Conservation (phyloP, 2,888 invertebrate genomes). For the Pilophorus perplexus region DNA sequence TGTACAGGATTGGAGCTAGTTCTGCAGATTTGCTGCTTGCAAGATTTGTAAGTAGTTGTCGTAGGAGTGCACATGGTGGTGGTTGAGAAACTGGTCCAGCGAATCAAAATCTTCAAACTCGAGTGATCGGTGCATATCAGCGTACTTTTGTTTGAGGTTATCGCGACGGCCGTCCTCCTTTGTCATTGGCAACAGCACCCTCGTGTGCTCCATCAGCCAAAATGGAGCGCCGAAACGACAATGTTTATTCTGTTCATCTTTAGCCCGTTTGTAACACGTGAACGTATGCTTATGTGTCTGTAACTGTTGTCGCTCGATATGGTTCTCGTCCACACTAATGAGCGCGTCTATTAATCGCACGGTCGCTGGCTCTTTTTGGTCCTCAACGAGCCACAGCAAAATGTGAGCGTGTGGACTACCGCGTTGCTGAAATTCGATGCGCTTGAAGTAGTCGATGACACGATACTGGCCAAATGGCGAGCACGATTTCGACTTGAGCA, state of each 20-base stretch:
- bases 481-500: no score
- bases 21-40: no score
- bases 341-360: background rate
- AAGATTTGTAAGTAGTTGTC: no score
- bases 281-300: no score
- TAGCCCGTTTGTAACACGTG: no score
- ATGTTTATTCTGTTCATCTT: no score
- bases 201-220: background rate
- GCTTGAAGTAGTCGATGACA: background rate
- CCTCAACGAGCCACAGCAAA: background rate
- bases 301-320: background rate
- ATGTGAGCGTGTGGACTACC: background rate
- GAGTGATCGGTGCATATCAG: background rate
- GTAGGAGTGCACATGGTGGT: no score
- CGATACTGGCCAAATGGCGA: background rate
- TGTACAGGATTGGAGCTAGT: no score
- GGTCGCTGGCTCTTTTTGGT: background rate
- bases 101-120: no score
- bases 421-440: background rate
- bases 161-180: background rate
- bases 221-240: no score
- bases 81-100: no score
- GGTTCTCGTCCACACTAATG: background rate
- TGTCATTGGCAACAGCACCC: background rate
- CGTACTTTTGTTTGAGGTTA: background rate